These are phyloP conservation scores for Xanthorhoe spadicearia DNA, from an alignment of 2,888 invertebrate species.

Conservation along the genomic window DNA sequence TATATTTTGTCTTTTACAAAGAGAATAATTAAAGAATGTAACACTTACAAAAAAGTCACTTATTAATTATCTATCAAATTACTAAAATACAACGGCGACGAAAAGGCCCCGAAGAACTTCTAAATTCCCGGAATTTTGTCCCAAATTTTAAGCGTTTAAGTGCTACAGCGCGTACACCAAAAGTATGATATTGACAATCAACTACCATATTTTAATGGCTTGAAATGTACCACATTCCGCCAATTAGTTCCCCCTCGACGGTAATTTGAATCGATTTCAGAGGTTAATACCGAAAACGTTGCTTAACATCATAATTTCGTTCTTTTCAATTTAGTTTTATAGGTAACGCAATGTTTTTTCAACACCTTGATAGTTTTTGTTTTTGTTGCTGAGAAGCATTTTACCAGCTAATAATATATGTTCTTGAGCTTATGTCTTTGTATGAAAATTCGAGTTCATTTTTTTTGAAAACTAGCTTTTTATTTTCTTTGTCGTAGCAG, in stretches of 20 bases:
- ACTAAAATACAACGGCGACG: neutral
- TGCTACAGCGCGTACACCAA: conserved; percentile 6
- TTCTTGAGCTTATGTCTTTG: neutral
- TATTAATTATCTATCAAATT: too few relatives aligned
- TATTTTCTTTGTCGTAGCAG: too few relatives aligned
- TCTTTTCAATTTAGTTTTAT: conserved; percentile 29
- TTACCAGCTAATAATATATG: neutral
- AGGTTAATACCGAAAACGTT: conserved; percentile 18
- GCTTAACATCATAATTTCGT: conserved; percentile 32
- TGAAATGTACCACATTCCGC: conserved; percentile 26
- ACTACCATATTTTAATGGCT: conserved; percentile 24
- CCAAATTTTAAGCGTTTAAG: neutral
- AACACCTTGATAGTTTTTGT: conserved; percentile 2
- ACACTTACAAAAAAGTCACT: too few relatives aligned
- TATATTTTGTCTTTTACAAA: too few relatives aligned
- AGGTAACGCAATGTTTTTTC: conserved; percentile 6
- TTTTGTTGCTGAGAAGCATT: neutral
- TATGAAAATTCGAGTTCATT: too few relatives aligned
- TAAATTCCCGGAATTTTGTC: neutral
- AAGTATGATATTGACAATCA: conserved; percentile 14
- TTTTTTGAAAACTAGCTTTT: too few relatives aligned
- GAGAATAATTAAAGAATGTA: too few relatives aligned
- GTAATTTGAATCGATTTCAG: conserved; percentile 33
- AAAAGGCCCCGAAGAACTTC: neutral
- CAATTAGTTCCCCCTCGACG: conserved; percentile 29